Evolutionary conservation across 2,797 vertebrate genomes (phyloP).

Genomic region (Thripadectes ignobilis): DNA sequence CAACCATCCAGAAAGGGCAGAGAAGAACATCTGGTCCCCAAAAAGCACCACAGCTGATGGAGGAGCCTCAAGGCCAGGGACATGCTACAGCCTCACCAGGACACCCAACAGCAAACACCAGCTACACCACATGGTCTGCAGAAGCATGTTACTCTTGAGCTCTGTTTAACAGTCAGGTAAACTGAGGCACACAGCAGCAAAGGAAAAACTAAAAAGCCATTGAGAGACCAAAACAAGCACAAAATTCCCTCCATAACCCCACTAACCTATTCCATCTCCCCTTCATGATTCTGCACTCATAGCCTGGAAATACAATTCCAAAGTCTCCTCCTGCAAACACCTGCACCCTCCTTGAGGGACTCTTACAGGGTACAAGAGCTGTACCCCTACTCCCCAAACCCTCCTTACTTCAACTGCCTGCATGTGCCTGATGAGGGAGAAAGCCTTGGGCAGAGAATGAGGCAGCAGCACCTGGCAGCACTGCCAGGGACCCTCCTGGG

Average conservation of each 20-base stretch:
- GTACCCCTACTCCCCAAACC: background rate
- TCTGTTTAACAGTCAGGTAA: background rate
- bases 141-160: fast-evolving
- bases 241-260: fast-evolving
- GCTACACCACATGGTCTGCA: fast-evolving
- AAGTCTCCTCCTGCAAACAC: fast-evolving
- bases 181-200: background rate
- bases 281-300: fast-evolving
- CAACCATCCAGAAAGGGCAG: fast-evolving
- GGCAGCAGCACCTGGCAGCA: background rate
- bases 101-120: background rate
- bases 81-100: background rate
- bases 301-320: background rate
- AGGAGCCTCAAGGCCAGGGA: background rate
- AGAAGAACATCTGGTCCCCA: background rate
- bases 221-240: background rate
- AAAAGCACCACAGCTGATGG: fast-evolving
- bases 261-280: background rate
- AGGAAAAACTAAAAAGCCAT: background rate
- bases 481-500: fast-evolving
- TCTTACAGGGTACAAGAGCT: background rate
- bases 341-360: fast-evolving
- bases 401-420: background rate
- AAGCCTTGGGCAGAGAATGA: background rate
- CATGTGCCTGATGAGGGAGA: background rate